Conservation (phyloP, 2,797 vertebrate species). For the Protosalanx chinensis region DNA sequence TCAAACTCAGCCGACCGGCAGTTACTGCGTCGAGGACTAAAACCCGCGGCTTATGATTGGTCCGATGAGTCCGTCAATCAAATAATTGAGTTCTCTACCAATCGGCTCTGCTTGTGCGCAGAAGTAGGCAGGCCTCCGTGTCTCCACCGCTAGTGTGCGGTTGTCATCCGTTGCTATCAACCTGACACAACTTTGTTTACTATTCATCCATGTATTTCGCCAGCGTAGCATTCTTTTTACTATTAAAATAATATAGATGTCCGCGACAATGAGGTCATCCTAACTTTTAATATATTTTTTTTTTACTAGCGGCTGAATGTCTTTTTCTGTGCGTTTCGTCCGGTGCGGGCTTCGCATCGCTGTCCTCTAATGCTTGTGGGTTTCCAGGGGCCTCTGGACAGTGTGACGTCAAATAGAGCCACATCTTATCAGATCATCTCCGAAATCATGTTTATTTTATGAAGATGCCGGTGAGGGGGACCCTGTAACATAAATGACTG, state of each 20-base stretch:
- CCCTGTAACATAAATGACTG: constrained; percentile 98
- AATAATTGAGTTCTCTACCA: constrained; percentile 14
- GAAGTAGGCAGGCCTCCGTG: constrained; percentile 51
- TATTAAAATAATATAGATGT: constrained; percentile 5
- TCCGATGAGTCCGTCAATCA: constrained; percentile 40
- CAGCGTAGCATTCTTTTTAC: constrained; percentile 10
- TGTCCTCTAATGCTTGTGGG: constrained; percentile 51
- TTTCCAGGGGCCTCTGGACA: constrained; percentile 71
- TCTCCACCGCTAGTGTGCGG: constrained; percentile 38
- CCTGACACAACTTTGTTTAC: constrained; percentile 63
- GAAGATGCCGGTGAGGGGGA: constrained; percentile 89
- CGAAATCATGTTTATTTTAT: constrained; percentile 82
- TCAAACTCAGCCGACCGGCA: constrained; percentile 45
- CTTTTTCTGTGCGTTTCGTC: constrained; percentile 51
- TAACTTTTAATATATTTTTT: constrained; percentile 25
- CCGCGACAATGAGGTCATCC: constrained; percentile 48
- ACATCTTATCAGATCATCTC: constrained; percentile 50
- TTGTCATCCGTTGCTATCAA: constrained; percentile 63
- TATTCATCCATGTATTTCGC: constrained; percentile 16
- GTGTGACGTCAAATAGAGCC: constrained; percentile 48
- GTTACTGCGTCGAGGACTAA: constrained; percentile 19
- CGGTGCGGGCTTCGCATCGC: constrained; percentile 30
- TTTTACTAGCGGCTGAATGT: constrained; percentile 38
- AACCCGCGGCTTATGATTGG: constrained; percentile 39
- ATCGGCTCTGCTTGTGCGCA: constrained; percentile 5